Percentiles rank a stretch among this genome's conserved stretches.
These are phyloP conservation scores for Cheilosia soror DNA, from an alignment of 2,888 invertebrate species.

Conservation along the genomic window DNA sequence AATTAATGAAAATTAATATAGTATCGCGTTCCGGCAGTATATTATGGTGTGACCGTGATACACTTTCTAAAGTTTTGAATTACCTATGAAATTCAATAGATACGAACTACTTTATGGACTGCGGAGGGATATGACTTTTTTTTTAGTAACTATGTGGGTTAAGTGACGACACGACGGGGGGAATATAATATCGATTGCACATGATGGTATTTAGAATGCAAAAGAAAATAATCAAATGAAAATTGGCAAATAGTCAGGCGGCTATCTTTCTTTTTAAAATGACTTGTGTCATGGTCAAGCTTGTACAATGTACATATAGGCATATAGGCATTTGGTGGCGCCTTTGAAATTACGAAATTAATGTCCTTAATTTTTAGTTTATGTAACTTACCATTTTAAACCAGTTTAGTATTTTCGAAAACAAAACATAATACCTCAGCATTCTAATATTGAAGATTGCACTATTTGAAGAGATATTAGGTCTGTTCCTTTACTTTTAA, in stretches of 20 bases:
- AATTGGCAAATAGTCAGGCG: slow-evolving; percentile 17
- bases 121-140: slow-evolving; percentile 15
- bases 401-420: no score
- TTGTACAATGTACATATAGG: no score
- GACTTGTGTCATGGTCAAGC: slow-evolving; percentile 12
- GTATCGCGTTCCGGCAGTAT: slow-evolving; percentile 12
- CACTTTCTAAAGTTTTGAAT: slow-evolving; percentile 13
- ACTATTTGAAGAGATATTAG: no score
- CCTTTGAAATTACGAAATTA: neutral
- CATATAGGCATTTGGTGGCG: neutral
- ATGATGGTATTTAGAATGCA: slow-evolving; percentile 16
- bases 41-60: slow-evolving; percentile 1
- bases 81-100: slow-evolving; percentile 33
- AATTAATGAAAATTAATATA: slow-evolving; percentile 13
- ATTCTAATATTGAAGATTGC: no score
- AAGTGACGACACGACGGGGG: slow-evolving; percentile 32
- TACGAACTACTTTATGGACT: slow-evolving; percentile 38
- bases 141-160: slow-evolving; percentile 36
- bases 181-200: slow-evolving; percentile 47
- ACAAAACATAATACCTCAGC: no score
- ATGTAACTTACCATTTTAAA: no score
- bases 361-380: neutral
- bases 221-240: slow-evolving; percentile 12
- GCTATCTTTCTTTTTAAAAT: slow-evolving; percentile 1
- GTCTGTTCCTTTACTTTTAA: no score